A percentile compares a stretch with the other conserved stretches of the same genome.
These are phyloP conservation scores for Lepidotrigona ventralis DNA, from an alignment of 1,140 invertebrate species.

Conservation along the genomic window DNA sequence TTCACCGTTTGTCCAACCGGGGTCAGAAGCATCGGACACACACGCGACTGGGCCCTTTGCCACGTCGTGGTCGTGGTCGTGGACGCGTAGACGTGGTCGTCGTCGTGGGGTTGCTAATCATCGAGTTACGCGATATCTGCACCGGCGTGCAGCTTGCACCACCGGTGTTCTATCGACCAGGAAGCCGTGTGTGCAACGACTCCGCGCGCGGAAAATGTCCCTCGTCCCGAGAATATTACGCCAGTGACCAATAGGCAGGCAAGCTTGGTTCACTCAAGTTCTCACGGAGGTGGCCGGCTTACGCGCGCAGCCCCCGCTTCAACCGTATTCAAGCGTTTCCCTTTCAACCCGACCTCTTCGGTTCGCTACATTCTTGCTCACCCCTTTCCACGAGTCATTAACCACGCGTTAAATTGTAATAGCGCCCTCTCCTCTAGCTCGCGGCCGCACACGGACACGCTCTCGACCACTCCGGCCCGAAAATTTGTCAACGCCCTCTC, in stretches of 20 bases:
- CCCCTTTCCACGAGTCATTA: constrained; percentile 65
- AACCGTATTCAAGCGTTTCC: constrained; percentile 65
- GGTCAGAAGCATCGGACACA: neutral
- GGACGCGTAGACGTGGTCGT: neutral
- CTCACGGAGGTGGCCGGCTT: neutral
- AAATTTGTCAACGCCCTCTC: constrained; percentile 2
- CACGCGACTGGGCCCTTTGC: constrained; percentile 7
- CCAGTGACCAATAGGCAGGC: neutral
- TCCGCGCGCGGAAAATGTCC: constrained; percentile 41
- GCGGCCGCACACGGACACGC: neutral
- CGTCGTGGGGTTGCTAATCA: constrained; percentile 51
- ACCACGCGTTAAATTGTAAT: constrained; percentile 57
- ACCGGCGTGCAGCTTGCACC: constrained; percentile 5
- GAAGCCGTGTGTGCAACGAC: constrained; percentile 60
- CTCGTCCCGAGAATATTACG: constrained; percentile 67
- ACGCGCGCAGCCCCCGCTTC: constrained; percentile 45
- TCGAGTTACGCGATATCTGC: constrained; percentile 58
- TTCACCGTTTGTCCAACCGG: neutral
- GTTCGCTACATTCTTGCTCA: constrained; percentile 62
- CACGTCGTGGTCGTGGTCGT: neutral
- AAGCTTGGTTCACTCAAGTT: constrained; percentile 39
- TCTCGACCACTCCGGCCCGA: neutral
- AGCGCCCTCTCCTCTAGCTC: neutral
- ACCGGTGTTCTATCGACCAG: constrained; percentile 71
- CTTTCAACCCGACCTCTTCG: constrained; percentile 62